Conservation (phyloP, 2,113 vertebrate species). For the Azemiops feae region DNA sequence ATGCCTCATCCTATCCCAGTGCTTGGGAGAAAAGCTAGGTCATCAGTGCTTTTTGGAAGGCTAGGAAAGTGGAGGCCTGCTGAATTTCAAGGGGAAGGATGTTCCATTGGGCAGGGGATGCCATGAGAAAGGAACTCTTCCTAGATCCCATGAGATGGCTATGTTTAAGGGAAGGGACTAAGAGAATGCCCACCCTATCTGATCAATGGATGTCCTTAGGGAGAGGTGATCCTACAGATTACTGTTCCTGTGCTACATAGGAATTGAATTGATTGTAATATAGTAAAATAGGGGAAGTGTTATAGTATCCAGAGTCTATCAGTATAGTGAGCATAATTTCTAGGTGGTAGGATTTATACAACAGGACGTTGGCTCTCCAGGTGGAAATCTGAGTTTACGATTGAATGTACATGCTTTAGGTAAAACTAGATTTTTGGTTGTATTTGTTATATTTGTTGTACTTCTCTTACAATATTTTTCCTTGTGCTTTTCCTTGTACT, state of each 20-base stretch:
- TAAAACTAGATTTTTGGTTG: background rate
- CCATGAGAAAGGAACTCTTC: background rate
- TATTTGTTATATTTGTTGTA: background rate
- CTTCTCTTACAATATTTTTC: background rate
- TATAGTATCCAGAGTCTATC: background rate
- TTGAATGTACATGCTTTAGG: background rate
- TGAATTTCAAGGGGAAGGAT: background rate
- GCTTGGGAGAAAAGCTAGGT: background rate
- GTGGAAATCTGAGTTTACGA: background rate
- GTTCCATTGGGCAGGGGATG: background rate
- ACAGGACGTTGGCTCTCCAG: background rate
- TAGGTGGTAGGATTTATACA: background rate
- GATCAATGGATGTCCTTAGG: background rate
- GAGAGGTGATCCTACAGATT: background rate
- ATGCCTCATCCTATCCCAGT: background rate
- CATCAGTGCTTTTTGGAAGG: background rate
- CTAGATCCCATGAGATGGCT: background rate
- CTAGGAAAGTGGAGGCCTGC: background rate
- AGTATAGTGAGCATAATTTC: background rate
- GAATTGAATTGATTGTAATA: background rate
- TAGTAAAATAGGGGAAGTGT: background rate
- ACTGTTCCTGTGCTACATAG: background rate
- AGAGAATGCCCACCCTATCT: background rate
- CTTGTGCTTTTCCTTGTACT: too few species aligned
- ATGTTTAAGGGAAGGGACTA: background rate